Base-by-base conservation (phyloP, 2,113 vertebrate genomes). In the Ictalurus furcatus region DNA sequence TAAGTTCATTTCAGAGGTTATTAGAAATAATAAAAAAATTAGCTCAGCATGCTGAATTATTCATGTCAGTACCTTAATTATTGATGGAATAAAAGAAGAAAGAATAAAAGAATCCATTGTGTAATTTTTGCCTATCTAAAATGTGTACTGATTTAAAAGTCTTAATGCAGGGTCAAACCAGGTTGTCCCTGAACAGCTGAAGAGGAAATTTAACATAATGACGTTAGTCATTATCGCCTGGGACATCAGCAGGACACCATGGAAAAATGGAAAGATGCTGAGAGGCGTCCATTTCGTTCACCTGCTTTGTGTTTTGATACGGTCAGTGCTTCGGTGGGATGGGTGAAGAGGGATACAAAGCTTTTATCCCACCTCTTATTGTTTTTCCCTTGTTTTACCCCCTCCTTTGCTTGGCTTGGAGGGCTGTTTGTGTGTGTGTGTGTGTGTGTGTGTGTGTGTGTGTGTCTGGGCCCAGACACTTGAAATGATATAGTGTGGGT, bases 401-500 rank as follows among this genome's bases (percentile, higher is more conserved):
- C 65, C 63, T 85, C 82, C 37, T 74, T 85, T 76, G 54, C 40
- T 88, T 58, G 30, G 52, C 54, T 71, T 65, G 34, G 59, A 84
- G 81, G 44, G 44, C 78, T 85, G 23, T 85, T 83, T 90, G 86
- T 89, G 91, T 85, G 83, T 83, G 86, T 59, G 84, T 82, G 85
- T 61, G 86, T 83, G 89, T 78, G 84, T 59, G 86, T 69, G 84
- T 83, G 69, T 69, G 92, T 89, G 48, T 69, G 67, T 58, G 87
- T 88, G 67, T 78, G 81, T 13, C 82, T 83, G 90, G 95, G 94
- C 94, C 94, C 95, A 96, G 95, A 96, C 95, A 96, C 95, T 96
- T 95, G 95, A 95, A 96, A 95, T 95, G 94, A 95, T 95, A 96
- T 96, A 95, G 95, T 95, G 95, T 96, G 93, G 96, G 96, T 96